Percentiles rank a stretch among this genome's conserved stretches.
Conservation (phyloP, 2,113 vertebrate species). For the Cervus canadensis region DNA sequence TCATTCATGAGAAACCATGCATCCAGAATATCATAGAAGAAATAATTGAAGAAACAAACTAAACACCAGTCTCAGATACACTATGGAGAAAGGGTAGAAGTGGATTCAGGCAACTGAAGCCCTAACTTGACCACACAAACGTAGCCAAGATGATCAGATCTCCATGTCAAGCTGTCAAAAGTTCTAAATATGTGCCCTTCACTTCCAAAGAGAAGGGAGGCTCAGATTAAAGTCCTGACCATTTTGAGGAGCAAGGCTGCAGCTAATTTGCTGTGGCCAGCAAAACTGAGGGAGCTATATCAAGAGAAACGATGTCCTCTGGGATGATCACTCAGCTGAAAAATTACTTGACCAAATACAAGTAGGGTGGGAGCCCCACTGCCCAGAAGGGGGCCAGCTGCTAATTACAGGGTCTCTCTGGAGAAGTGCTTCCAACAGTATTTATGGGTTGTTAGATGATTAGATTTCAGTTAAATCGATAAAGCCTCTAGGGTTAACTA, state of each 20-base stretch:
- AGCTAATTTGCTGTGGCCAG: conserved; percentile 26
- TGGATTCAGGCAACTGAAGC: not conserved
- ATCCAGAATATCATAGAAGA: not conserved
- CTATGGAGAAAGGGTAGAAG: not conserved
- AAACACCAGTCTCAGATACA: not conserved
- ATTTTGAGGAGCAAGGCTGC: not conserved
- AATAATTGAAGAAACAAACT: not conserved
- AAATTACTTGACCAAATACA: conserved; percentile 41
- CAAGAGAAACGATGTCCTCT: not conserved
- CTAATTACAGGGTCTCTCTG: conserved; percentile 15
- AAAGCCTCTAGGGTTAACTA: conserved; percentile 43
- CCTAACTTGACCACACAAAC: not conserved
- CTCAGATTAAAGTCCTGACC: not conserved
- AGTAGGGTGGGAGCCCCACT: not conserved
- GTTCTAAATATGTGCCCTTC: not conserved
- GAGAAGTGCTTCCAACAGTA: conserved; percentile 26
- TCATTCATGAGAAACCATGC: not conserved
- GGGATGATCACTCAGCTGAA: conserved; percentile 25
- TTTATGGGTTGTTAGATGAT: conserved; percentile 46
- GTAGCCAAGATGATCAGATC: not conserved
- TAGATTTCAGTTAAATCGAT: conserved; percentile 45
- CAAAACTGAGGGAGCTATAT: not conserved
- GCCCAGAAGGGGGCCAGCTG: conserved; percentile 7
- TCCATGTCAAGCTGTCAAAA: not conserved
- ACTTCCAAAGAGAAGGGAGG: not conserved